A percentile compares a stretch with the other conserved stretches of the same genome.
phyloP scores from a whole-genome alignment of 2,113 vertebrate genomes.

The Mus musculus region GRCm39 chr2:74723001-74723500 shows the following conservation, averaged over 20 bases:
- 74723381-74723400: background rate
- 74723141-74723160: constrained; percentile 47
- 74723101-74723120: background rate
- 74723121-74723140: background rate
- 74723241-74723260: background rate
- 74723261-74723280: background rate
- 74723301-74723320: background rate
- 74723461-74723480: background rate
- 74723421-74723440: background rate
- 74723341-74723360: background rate
- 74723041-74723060: background rate
- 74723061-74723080: background rate
- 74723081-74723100: background rate
- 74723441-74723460: background rate
- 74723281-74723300: constrained; percentile 33
- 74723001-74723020: no score
- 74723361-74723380: background rate
- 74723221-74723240: background rate
- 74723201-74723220: background rate
- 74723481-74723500: background rate
- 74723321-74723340: background rate
- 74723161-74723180: constrained; percentile 33
- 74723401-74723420: background rate
- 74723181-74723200: background rate
- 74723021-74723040: no score